These are phyloP conservation scores for Albula goreensis DNA, from an alignment of 2,113 vertebrate species.

Conservation along the genomic window DNA sequence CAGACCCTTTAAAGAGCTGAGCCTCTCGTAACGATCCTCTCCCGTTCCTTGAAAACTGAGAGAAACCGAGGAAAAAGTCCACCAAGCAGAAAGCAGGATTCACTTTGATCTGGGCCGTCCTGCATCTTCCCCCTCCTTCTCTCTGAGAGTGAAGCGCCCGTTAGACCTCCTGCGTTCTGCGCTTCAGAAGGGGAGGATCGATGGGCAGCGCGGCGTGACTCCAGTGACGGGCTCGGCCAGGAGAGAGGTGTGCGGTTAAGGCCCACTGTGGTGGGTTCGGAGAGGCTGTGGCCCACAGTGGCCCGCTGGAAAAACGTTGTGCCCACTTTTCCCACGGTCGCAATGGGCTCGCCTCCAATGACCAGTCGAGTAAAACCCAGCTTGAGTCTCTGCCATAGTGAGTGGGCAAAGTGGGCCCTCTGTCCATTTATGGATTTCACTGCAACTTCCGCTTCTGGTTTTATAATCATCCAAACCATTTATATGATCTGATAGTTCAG, in stretches of 20 bases:
- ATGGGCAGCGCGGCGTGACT: not conserved
- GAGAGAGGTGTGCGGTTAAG: no score
- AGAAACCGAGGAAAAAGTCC: not conserved
- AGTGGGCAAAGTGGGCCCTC: no score
- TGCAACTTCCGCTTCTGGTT: no score
- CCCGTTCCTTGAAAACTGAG: not conserved
- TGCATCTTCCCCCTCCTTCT: not conserved
- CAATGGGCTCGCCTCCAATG: not conserved
- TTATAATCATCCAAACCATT: no score
- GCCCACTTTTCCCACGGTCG: not conserved
- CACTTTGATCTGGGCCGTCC: not conserved
- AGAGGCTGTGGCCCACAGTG: not conserved
- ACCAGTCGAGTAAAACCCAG: not conserved
- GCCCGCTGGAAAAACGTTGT: no score
- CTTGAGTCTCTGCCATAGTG: no score
- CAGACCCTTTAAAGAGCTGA: not conserved
- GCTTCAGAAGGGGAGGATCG: conserved; percentile 7
- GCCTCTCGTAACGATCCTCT: not conserved
- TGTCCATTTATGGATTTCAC: no score
- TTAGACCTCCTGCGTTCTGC: not conserved
- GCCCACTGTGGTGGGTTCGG: not conserved
- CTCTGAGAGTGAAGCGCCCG: not conserved
- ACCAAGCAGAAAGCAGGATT: not conserved
- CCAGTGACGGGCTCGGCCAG: not conserved
- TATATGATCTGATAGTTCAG: no score